A percentile compares a stretch with the other conserved stretches of the same genome.
Evolutionary conservation across 1,140 invertebrate genomes (phyloP).

Genomic region (Danaus plexippus): DNA sequence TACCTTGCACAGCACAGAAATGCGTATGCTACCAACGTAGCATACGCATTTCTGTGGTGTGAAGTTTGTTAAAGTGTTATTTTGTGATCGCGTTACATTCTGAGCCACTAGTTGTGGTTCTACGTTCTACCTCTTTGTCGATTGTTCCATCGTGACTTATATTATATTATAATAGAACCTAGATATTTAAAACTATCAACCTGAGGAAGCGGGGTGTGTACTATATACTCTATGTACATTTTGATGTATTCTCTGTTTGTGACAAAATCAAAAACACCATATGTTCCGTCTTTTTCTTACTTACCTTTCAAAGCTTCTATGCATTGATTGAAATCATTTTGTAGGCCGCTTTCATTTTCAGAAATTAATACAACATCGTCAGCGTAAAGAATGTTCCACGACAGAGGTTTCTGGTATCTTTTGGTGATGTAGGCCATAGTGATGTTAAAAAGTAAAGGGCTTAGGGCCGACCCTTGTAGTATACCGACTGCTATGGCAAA

Average conservation of each 20-base stretch:
- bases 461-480: background rate
- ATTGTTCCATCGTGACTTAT: background rate
- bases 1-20: background rate
- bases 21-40: background rate
- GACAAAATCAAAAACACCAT: background rate
- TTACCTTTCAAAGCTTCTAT: background rate
- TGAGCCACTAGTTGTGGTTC: background rate
- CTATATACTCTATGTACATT: background rate
- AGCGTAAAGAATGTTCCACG: background rate
- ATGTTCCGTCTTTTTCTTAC: background rate
- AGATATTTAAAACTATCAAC: background rate
- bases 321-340: conserved; percentile 1
- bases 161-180: background rate
- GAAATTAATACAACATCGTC: background rate
- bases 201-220: background rate
- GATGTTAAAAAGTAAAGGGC: background rate
- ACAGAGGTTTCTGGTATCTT: background rate
- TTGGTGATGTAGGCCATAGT: background rate
- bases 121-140: background rate
- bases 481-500: background rate
- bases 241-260: background rate
- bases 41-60: background rate
- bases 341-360: background rate
- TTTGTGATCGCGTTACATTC: background rate
- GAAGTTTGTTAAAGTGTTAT: background rate